Conservation (phyloP, 2,888 invertebrate genomes). For the Platycheirus rosarum region DNA sequence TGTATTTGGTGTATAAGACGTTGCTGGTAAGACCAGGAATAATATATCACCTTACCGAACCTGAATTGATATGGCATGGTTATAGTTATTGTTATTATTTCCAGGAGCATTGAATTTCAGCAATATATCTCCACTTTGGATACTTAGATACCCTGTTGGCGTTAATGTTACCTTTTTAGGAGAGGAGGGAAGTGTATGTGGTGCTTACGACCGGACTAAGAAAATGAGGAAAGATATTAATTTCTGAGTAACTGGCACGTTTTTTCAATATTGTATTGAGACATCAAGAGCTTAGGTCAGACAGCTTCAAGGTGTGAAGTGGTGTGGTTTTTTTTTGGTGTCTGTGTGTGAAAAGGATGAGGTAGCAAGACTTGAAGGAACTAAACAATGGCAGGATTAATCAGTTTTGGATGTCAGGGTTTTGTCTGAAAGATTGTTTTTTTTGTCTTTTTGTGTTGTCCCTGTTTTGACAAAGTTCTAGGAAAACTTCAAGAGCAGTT, state of each 20-base stretch:
- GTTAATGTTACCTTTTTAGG: constrained; percentile 8
- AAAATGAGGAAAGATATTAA: constrained; percentile 34
- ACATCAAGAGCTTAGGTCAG: constrained; percentile 33
- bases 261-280: constrained; percentile 10
- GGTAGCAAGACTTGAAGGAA: background rate
- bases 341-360: no score
- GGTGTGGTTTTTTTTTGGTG: background rate
- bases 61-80: constrained; percentile 42
- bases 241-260: constrained; percentile 18
- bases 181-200: background rate
- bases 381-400: background rate
- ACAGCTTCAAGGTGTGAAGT: constrained; percentile 34
- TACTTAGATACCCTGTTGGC: constrained; percentile 27
- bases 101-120: constrained; percentile 44
- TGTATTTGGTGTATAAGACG: background rate
- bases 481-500: no score
- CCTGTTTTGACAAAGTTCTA: no score
- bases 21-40: constrained; percentile 27
- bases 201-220: constrained; percentile 8
- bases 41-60: constrained; percentile 44
- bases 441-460: background rate
- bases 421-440: background rate
- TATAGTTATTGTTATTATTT: constrained; percentile 39
- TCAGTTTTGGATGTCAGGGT: background rate
- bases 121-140: constrained; percentile 32